Conservation (phyloP, 2,797 vertebrate genomes). For the Enteromius afrohamiltoni region DNA sequence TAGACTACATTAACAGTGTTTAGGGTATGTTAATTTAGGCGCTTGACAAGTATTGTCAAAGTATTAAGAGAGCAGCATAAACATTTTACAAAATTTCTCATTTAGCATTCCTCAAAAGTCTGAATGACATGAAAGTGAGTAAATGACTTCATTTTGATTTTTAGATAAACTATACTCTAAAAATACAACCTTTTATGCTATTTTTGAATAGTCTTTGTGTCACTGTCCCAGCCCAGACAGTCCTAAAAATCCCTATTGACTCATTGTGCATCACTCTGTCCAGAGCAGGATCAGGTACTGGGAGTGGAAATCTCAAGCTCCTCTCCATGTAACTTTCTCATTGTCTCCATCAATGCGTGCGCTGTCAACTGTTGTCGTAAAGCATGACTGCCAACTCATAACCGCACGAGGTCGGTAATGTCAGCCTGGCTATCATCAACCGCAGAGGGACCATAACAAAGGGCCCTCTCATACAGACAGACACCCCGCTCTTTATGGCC, state of each 20-base stretch:
- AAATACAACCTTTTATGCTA: not conserved
- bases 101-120: not conserved
- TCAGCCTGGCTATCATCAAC: constrained; percentile 63
- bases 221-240: not conserved
- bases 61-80: not conserved
- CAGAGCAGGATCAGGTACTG: constrained; percentile 51
- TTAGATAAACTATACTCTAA: not conserved
- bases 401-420: constrained; percentile 63
- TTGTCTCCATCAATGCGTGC: constrained; percentile 54
- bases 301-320: constrained; percentile 43
- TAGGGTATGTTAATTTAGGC: not conserved
- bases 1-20: not conserved
- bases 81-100: not conserved
- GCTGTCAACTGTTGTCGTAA: constrained; percentile 60
- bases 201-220: not conserved
- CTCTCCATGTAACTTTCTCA: constrained; percentile 34
- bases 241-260: constrained; percentile 6
- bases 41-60: no score
- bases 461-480: constrained; percentile 56
- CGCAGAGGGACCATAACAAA: constrained; percentile 54
- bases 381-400: constrained; percentile 58
- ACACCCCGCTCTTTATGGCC: constrained; percentile 57
- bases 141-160: not conserved
- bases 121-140: not conserved
- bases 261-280: constrained; percentile 35